Evolutionary conservation across 2,888 invertebrate species (phyloP), one percentile per base, ranked within the genome.

Genomic region (Cryptops parisi): DNA sequence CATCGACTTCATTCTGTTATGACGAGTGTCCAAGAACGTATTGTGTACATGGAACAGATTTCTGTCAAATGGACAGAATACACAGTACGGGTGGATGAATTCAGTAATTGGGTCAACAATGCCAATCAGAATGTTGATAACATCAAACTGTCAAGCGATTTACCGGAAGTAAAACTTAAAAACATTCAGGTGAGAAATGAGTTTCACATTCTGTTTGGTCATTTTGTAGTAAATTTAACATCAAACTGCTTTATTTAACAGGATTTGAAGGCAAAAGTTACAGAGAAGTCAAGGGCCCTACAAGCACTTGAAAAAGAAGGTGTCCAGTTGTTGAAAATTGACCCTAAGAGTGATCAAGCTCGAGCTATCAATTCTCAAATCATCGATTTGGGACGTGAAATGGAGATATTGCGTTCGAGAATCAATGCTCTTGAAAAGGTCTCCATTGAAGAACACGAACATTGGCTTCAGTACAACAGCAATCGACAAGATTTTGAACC

Each of bases 401-500:
- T 91, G 63, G 78, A 81, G 52, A 78, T 79, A 46, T 74, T 93
- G 41, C 82, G 86, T 65, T 40, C 81, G 81, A 64, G 78, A 80
- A 58, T 84, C 88, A 65, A 80, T 82, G 12, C 78, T 80, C 24
- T 19, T 61, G 62, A 61, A 47, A 62, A 61, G 54, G 76, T 80
- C 2, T 81, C 87, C 1, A 77, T 79, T 58, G 79, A 82, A 62
- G 88, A 90, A 65, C 72, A 90, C 46, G 78, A 79, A 38, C 84
- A 83, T 59, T 90, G 88, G 85, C 81, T 87, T 64, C 79, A 80
- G 62, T 89, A 88, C 68, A 85, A 89, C 69, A 81, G 79, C 53
- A 64, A 67, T 33, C 61, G 89, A 26, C 77, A 82, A 55, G 80
- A 84, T 67, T 78, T 91, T 49, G 82, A 84, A 65, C 89, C 90